Evolutionary conservation across 2,888 invertebrate species (phyloP).

Genomic region (Amiota minor): DNA sequence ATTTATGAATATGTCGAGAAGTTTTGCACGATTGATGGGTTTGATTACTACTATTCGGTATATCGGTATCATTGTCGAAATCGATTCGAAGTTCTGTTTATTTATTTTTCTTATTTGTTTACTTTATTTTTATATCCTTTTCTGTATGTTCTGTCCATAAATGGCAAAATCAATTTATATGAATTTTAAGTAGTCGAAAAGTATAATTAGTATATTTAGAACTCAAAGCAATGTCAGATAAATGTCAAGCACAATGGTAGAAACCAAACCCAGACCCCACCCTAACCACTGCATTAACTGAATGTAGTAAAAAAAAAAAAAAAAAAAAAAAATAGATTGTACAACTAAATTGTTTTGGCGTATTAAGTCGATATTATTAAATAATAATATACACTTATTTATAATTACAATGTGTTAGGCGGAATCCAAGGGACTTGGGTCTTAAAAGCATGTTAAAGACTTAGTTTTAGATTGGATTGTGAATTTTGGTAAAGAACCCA

Average conservation of each 20-base stretch:
- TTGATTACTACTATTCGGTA: conserved; percentile 20
- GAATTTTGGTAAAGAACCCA: too few relatives aligned
- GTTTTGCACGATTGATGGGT: conserved; percentile 23
- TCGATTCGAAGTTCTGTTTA: background rate
- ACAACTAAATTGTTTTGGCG: conserved; percentile 1
- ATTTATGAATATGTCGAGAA: conserved; percentile 41
- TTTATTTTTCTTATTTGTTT: background rate
- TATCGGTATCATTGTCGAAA: too few relatives aligned
- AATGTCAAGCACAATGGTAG: conserved; percentile 57
- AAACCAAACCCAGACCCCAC: too few relatives aligned
- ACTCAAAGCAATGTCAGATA: conserved; percentile 48
- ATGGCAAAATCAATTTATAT: conserved; percentile 57
- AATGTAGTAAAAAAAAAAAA: too few relatives aligned
- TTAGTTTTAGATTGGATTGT: too few relatives aligned
- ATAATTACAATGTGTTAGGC: too few relatives aligned
- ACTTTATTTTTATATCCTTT: background rate
- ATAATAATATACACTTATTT: conserved; percentile 49
- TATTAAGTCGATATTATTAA: conserved; percentile 15
- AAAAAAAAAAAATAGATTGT: too few relatives aligned
- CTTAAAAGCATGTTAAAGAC: too few relatives aligned
- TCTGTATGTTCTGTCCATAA: conserved; percentile 35
- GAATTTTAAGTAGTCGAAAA: conserved; percentile 6
- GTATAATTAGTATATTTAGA: background rate
- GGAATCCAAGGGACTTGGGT: too few relatives aligned
- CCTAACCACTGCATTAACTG: too few relatives aligned